Base-by-base conservation (phyloP, 2,888 invertebrate genomes). In the Acanthococcus lagerstroemiae region DNA sequence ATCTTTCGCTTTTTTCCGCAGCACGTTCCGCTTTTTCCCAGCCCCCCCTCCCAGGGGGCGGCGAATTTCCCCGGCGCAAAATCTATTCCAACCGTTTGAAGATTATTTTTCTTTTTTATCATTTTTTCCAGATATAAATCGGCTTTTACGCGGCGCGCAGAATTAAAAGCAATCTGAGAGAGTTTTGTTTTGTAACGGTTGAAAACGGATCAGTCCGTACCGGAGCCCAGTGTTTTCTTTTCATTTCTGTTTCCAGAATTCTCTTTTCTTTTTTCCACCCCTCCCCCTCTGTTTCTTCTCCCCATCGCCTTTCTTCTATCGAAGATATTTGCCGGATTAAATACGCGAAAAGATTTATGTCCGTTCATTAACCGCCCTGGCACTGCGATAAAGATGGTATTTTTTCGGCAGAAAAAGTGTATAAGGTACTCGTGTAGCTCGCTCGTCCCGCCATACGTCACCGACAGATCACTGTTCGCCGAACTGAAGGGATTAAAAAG, bases 321-420 rank as follows among this genome's bases (percentile, higher is more conserved):
- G 61, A 61, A 61, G 61, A 61, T 61, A 61, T 61, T 61, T 61
- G 46, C 5, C 50, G 61, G 61, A 61, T 61, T 61, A 61, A 52
- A 61, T 61, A 68, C 65, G 67, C 60, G 65, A 68, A 68, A 67
- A 68, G 68, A 68, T 68, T 68, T 68, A 68, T 68, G 68, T 65
- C 67, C 65, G 68, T 68, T 68, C 68, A 67, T 68, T 68, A 68
- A 67, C 68, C 67, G 68, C 67, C 37, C 37, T 37, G 12, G 12
- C 37, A 15, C 37, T 15, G 52, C 21, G 21, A 52, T 9, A 52
- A 15, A 21, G 19, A 24, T 52, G 5, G 21, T 15, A 12, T 52
- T 24, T 52, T 52, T 52, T 52, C 19, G 24, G 2, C 21, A 52
- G 15, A 24, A 22, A 12, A 52, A 52, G 48, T 22, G 5, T 22